Conservation (phyloP, 1,140 invertebrate genomes). For the Microplitis mediator region DNA sequence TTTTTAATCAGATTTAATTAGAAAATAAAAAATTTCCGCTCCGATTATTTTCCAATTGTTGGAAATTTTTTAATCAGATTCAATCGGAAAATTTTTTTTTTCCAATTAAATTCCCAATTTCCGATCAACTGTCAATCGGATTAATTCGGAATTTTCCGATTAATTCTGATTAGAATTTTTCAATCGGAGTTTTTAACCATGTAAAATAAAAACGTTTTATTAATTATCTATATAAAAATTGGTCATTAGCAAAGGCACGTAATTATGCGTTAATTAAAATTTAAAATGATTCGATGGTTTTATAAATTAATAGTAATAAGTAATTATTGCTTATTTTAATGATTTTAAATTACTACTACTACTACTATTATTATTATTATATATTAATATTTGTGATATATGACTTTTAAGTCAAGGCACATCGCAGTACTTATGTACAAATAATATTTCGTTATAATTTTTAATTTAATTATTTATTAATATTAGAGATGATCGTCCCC, state of each 20-base stretch:
- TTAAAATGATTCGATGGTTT: background rate
- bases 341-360: background rate
- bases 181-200: background rate
- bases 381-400: too few species aligned
- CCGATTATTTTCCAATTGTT: too few species aligned
- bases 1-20: too few species aligned
- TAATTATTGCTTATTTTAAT: background rate
- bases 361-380: background rate
- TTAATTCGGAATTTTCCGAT: too few species aligned
- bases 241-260: background rate
- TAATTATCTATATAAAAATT: background rate
- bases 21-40: too few species aligned
- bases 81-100: too few species aligned
- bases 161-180: too few species aligned
- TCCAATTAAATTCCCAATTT: too few species aligned
- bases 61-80: too few species aligned
- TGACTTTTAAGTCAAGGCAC: conserved; percentile 20
- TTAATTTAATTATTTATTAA: background rate
- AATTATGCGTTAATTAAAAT: too few species aligned
- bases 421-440: background rate
- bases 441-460: background rate
- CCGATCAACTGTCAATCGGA: too few species aligned
- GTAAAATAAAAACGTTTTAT: background rate
- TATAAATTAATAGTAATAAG: background rate
- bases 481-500: conserved; percentile 29